A percentile compares a stretch with the other conserved stretches of the same genome.
These are phyloP conservation scores for Artibeus jamaicensis DNA, from an alignment of 2,797 vertebrate genomes.

Conservation along the genomic window DNA sequence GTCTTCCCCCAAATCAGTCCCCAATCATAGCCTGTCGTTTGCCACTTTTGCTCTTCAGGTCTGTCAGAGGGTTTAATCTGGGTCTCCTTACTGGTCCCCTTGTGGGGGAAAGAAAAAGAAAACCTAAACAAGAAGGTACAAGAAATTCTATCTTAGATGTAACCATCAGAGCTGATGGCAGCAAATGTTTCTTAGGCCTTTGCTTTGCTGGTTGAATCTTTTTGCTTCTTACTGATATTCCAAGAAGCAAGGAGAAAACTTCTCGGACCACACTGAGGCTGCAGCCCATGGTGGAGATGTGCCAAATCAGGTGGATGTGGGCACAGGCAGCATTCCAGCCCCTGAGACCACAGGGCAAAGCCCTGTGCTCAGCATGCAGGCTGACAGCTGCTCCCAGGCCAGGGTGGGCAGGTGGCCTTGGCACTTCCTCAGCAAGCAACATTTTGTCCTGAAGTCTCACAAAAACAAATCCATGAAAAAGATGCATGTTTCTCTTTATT, in stretches of 20 bases:
- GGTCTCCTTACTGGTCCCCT: conserved; percentile 25
- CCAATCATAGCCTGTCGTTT: conserved; percentile 65
- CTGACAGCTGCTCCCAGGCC: rapidly evolving
- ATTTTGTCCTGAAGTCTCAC: conserved; percentile 25
- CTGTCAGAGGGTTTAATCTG: conserved; percentile 34
- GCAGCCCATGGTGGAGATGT: conserved; percentile 24
- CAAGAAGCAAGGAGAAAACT: not conserved
- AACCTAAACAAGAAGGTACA: not conserved
- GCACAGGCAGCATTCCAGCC: not conserved
- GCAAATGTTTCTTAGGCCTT: conserved; percentile 38
- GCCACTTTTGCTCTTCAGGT: conserved; percentile 70
- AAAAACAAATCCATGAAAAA: conserved; percentile 16
- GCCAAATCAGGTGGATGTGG: conserved; percentile 45
- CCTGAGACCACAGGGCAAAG: not conserved
- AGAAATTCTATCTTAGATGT: not conserved
- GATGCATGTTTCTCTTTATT: not conserved
- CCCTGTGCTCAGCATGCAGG: not conserved
- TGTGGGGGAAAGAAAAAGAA: conserved; percentile 22
- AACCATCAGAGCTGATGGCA: not conserved
- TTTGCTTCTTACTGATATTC: conserved; percentile 23
- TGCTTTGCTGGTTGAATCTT: conserved; percentile 14
- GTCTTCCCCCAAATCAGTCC: conserved; percentile 55
- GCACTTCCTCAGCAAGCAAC: conserved; percentile 33
- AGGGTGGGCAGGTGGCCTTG: not conserved
- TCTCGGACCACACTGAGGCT: not conserved